Percentiles rank a stretch among this genome's conserved stretches.
Evolutionary conservation across 2,888 invertebrate genomes (phyloP).

Genomic region (Caenorhabditis doughertyi): DNA sequence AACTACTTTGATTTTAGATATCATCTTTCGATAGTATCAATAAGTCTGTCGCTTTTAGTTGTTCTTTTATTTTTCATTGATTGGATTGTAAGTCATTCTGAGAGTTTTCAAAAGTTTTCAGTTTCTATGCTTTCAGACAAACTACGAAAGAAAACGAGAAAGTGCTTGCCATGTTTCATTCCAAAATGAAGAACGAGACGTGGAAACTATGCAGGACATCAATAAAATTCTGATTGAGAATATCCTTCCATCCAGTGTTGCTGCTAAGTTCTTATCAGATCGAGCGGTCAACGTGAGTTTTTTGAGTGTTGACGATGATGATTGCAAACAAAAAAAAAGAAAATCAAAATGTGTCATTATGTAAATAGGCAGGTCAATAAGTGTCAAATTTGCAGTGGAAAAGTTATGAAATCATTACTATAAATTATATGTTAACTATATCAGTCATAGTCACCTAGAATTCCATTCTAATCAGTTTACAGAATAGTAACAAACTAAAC

Average conservation of each 20-base stretch:
- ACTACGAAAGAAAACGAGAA: slow-evolving; percentile 87
- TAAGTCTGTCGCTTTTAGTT: slow-evolving; percentile 78
- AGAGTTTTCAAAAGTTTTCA: no score
- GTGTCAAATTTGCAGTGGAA: slow-evolving; percentile 7
- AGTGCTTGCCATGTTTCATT: slow-evolving; percentile 95
- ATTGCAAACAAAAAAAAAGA: slow-evolving; percentile 23
- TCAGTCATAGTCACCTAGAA: slow-evolving; percentile 13
- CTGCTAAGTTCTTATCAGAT: slow-evolving; percentile 91
- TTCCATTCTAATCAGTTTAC: slow-evolving; percentile 8
- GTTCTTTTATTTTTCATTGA: slow-evolving; percentile 80
- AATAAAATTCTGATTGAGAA: slow-evolving; percentile 91
- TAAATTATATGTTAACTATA: slow-evolving; percentile 11
- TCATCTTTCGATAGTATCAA: slow-evolving; percentile 79
- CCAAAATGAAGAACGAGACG: slow-evolving; percentile 93
- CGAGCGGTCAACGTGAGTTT: slow-evolving; percentile 87
- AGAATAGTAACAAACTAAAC: neutral
- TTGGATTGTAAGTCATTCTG: slow-evolving; percentile 77
- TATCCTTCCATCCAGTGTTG: slow-evolving; percentile 96
- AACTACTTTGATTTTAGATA: slow-evolving; percentile 74
- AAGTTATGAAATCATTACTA: slow-evolving; percentile 25
- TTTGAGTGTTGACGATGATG: slow-evolving; percentile 3
- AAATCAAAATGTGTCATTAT: slow-evolving; percentile 44
- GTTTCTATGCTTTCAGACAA: slow-evolving; percentile 77
- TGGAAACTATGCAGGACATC: slow-evolving; percentile 90
- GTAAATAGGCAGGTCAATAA: slow-evolving; percentile 21